These are phyloP conservation scores for Lynx canadensis DNA, from an alignment of 2,113 vertebrate species.

Conservation along the genomic window DNA sequence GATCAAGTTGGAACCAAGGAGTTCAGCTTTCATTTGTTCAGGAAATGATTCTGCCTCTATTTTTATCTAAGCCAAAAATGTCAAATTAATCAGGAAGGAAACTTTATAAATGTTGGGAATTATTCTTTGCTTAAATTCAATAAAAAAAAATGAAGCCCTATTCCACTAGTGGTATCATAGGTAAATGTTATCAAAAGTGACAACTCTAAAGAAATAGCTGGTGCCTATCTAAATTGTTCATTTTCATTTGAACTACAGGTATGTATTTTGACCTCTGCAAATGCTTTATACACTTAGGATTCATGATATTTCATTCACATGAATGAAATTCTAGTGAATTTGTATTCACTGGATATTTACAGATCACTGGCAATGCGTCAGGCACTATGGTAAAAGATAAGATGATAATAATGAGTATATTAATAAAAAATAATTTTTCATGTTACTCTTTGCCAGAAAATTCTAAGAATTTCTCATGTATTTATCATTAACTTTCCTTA, in stretches of 20 bases:
- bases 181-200: not conserved
- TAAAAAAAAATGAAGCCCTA: not conserved
- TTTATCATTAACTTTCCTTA: not conserved
- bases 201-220: not conserved
- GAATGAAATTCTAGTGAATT: not conserved
- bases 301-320: not conserved
- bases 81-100: not conserved
- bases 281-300: not conserved
- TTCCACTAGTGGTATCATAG: not conserved
- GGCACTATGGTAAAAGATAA: not conserved
- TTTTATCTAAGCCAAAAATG: not conserved
- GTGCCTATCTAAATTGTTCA: not conserved
- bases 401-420: not conserved
- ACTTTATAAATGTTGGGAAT: not conserved
- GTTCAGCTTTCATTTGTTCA: not conserved
- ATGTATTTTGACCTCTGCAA: not conserved
- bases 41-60: conserved; percentile 13
- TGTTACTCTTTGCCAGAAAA: not conserved
- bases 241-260: not conserved
- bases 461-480: not conserved
- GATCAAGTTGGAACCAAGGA: not conserved
- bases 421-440: not conserved
- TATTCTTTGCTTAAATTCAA: not conserved
- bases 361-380: not conserved
- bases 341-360: not conserved